Percentiles rank a stretch among this genome's conserved stretches.
phyloP scores from a whole-genome alignment of 1,140 invertebrate genomes.

The Latrodectus geometricus region DNA sequence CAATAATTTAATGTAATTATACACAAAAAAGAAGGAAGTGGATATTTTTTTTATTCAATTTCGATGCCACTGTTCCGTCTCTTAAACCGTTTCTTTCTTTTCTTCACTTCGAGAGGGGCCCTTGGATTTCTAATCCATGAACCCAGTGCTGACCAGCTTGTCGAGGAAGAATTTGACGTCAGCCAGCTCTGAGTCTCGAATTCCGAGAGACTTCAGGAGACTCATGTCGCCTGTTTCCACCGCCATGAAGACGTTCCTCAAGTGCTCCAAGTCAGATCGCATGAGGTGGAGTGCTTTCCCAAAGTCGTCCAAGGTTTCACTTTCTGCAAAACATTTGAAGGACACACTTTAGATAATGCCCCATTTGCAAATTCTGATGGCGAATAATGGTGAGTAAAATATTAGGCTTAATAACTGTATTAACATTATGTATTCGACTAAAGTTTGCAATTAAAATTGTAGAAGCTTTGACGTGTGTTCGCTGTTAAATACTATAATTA shows the following conservation, averaged over 20 bases:
- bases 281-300: conserved; percentile 86
- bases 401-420: neutral
- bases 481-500: neutral
- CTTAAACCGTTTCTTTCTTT: neutral
- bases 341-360: no score
- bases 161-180: conserved; percentile 97
- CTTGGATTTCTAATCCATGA: conserved; percentile 79
- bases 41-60: conserved; percentile 37
- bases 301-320: conserved; percentile 95
- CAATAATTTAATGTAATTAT: conserved; percentile 21
- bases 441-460: no score
- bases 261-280: conserved; percentile 88
- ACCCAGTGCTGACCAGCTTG: conserved; percentile 95
- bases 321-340: conserved; percentile 81
- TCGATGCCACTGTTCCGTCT: conserved; percentile 38
- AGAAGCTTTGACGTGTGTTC: no score
- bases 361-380: no score
- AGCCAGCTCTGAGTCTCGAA: conserved; percentile 95
- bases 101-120: neutral
- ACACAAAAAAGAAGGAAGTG: conserved; percentile 52
- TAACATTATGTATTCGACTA: no score
- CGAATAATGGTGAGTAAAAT: neutral
- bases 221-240: conserved; percentile 95
- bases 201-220: conserved; percentile 92
- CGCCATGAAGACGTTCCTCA: conserved; percentile 93